phyloP scores from a whole-genome alignment of 2,888 invertebrate genomes.

The Euplagia quadripunctaria region DNA sequence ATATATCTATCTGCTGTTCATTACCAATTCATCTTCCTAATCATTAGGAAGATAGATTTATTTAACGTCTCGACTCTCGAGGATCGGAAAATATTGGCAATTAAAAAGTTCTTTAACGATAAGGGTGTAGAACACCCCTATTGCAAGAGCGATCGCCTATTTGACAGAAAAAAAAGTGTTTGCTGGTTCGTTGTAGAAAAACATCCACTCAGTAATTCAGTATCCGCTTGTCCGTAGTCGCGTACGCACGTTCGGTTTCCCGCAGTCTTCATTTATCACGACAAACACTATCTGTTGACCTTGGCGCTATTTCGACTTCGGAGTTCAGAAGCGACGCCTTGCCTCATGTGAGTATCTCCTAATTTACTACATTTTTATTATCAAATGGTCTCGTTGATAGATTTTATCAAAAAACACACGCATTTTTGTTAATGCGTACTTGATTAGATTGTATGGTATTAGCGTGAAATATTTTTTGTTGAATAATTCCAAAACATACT shows the following conservation, averaged over 20 bases:
- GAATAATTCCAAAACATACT: background rate
- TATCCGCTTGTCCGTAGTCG: conserved; percentile 26
- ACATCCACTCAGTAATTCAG: conserved; percentile 6
- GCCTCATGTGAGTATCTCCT: conserved; percentile 68
- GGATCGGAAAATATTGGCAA: background rate
- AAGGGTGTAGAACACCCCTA: background rate
- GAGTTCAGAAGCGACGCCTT: conserved; percentile 48
- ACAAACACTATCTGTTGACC: conserved; percentile 61
- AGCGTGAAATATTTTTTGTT: background rate
- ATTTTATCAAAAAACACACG: background rate
- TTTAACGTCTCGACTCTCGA: background rate
- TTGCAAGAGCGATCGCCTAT: background rate
- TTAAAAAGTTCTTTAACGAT: background rate
- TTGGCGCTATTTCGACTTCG: conserved; percentile 73
- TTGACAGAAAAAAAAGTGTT: background rate
- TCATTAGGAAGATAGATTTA: too few relatives aligned
- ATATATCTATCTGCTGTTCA: too few relatives aligned
- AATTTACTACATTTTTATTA: conserved; percentile 25
- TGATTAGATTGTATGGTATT: conserved; percentile 3
- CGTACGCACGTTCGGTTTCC: conserved; percentile 27
- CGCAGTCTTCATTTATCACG: conserved; percentile 35
- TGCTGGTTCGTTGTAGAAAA: background rate
- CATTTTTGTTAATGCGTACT: background rate
- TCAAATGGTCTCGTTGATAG: background rate
- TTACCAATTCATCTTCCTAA: too few relatives aligned